Evolutionary conservation across 2,113 vertebrate species (phyloP).

Genomic region (Cepphus grylle): DNA sequence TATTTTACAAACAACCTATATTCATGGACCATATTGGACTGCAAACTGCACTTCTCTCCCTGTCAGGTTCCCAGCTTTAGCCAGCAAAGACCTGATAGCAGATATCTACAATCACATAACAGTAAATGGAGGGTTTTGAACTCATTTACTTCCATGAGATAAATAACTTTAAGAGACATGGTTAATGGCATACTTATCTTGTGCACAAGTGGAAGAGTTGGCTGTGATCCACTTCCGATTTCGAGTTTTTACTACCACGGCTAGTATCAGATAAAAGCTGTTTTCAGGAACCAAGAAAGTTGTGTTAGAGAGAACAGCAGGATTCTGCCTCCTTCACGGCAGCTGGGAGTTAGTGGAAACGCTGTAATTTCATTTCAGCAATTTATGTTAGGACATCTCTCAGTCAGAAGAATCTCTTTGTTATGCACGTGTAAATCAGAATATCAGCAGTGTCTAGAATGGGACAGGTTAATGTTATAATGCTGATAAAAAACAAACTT

Average conservation of each 20-base stretch:
- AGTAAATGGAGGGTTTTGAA: conserved; percentile 54
- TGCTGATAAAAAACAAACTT: background rate
- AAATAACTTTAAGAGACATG: conserved; percentile 30
- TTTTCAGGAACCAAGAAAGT: conserved; percentile 45
- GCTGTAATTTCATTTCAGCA: background rate
- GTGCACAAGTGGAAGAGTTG: conserved; percentile 30
- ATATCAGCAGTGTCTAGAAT: background rate
- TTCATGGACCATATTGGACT: background rate
- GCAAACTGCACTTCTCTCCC: background rate
- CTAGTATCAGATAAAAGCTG: conserved; percentile 45
- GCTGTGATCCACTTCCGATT: conserved; percentile 51
- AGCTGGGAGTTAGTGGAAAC: background rate
- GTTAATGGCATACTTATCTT: conserved; percentile 54
- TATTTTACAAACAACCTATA: background rate
- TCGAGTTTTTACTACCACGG: conserved; percentile 35
- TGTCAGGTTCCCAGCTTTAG: background rate
- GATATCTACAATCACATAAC: conserved; percentile 2
- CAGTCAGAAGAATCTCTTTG: background rate
- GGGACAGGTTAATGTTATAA: background rate
- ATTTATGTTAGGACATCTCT: background rate
- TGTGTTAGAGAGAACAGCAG: background rate
- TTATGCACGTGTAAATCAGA: background rate
- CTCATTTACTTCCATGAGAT: conserved; percentile 40
- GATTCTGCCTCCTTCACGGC: background rate
- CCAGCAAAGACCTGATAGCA: conserved; percentile 1